A percentile compares a stretch with the other conserved stretches of the same genome.
Conservation (phyloP, 30 jellyfish, hydroid and myxozoan species). For the Mastigias papua region DNA sequence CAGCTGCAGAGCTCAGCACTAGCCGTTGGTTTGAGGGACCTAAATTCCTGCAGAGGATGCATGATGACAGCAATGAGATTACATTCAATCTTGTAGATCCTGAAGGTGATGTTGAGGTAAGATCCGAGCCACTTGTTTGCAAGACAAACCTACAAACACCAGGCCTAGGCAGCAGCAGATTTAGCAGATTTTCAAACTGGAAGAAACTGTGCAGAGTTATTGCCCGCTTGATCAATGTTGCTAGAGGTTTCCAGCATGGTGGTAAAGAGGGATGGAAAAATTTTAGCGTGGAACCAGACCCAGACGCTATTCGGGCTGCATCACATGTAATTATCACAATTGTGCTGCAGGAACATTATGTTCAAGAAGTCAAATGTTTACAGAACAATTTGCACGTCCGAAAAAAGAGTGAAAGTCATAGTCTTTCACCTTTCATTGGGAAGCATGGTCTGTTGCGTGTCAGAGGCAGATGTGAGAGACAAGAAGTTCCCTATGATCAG, state of each 20-base stretch:
- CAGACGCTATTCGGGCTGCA: slow-evolving; percentile 22
- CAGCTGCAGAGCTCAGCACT: slow-evolving; percentile 38
- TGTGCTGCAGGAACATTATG: slow-evolving; percentile 36
- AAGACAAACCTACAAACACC: slow-evolving; percentile 18
- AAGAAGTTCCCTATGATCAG: slow-evolving; percentile 46
- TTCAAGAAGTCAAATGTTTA: slow-evolving; percentile 32
- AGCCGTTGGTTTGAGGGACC: slow-evolving; percentile 63
- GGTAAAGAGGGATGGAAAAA: slow-evolving; percentile 43
- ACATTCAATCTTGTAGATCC: slow-evolving; percentile 24
- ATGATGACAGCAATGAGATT: background rate
- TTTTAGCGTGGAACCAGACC: slow-evolving; percentile 13
- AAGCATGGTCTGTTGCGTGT: slow-evolving; percentile 67
- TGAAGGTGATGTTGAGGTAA: slow-evolving; percentile 13
- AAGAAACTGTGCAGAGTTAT: slow-evolving; percentile 5
- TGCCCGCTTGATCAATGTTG: slow-evolving; percentile 39
- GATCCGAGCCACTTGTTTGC: slow-evolving; percentile 24
- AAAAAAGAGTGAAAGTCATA: slow-evolving; percentile 13
- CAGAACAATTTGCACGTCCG: slow-evolving; percentile 20
- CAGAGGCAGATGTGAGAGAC: slow-evolving; percentile 48
- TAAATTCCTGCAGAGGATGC: slow-evolving; percentile 22
- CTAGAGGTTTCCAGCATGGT: slow-evolving; percentile 54
- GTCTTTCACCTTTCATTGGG: slow-evolving; percentile 44
- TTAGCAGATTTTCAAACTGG: slow-evolving; percentile 41
- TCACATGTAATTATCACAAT: slow-evolving; percentile 16
- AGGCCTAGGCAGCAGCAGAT: slow-evolving; percentile 38